Percentiles rank a stretch among this genome's conserved stretches.
Evolutionary conservation across 2,113 vertebrate genomes (phyloP).

Genomic region (Otocyon megalotis): DNA sequence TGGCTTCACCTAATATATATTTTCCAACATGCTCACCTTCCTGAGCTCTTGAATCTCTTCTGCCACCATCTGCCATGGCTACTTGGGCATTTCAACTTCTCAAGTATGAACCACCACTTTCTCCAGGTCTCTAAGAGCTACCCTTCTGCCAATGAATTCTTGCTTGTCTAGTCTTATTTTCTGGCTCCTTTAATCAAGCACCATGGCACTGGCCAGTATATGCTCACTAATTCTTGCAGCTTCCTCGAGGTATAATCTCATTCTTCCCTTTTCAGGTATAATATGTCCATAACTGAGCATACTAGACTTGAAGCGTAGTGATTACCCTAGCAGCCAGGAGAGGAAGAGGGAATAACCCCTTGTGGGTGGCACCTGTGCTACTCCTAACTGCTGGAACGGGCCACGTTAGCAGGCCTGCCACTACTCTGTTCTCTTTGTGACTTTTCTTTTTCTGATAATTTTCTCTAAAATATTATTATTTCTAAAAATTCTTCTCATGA

Average conservation of each 20-base stretch:
- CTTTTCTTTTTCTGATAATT: not conserved
- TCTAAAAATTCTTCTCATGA: slow-evolving; percentile 8
- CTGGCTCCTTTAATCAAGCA: not conserved
- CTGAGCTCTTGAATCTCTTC: not conserved
- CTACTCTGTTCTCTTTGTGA: not conserved
- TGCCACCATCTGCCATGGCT: not conserved
- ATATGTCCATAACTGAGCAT: not conserved
- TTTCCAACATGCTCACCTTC: not conserved
- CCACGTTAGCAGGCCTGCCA: not conserved
- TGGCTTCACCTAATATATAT: not conserved
- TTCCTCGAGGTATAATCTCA: not conserved
- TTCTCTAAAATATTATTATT: slow-evolving; percentile 6
- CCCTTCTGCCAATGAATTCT: not conserved
- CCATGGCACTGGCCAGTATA: not conserved
- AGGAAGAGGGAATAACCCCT: not conserved
- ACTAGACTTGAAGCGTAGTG: not conserved
- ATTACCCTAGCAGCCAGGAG: not conserved
- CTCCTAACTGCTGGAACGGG: not conserved
- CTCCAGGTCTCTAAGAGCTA: not conserved
- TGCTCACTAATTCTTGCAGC: not conserved
- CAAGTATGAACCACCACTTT: not conserved
- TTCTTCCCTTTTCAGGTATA: not conserved
- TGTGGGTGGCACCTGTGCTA: not conserved
- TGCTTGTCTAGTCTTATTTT: not conserved
- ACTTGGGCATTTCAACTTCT: not conserved